Percentiles rank a stretch among this genome's conserved stretches.
phyloP scores from a whole-genome alignment of 2,888 invertebrate genomes.

The Euplagia quadripunctaria region DNA sequence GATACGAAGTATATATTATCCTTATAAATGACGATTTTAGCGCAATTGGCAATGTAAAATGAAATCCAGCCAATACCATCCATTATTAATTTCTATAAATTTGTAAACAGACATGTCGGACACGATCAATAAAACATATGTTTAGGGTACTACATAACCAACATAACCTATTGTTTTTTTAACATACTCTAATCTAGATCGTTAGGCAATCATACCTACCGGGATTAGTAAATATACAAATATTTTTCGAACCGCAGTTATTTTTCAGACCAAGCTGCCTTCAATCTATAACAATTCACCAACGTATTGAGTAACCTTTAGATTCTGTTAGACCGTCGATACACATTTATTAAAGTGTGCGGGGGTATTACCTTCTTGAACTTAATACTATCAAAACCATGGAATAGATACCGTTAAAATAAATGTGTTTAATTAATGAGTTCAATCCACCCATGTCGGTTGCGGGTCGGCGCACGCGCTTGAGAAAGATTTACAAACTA shows the following conservation, averaged over 20 bases:
- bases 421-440: slow-evolving; percentile 46
- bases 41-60: neutral
- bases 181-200: too few relatives aligned
- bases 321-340: neutral
- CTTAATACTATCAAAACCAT: slow-evolving; percentile 14
- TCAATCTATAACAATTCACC: neutral
- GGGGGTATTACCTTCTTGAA: slow-evolving; percentile 13
- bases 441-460: slow-evolving; percentile 40
- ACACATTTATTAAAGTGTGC: neutral
- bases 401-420: slow-evolving; percentile 21
- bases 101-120: too few relatives aligned
- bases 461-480: slow-evolving; percentile 41
- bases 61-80: neutral
- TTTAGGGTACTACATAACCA: too few relatives aligned
- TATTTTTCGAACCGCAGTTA: too few relatives aligned
- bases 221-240: too few relatives aligned
- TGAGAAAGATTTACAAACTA: slow-evolving; percentile 37
- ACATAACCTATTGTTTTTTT: too few relatives aligned
- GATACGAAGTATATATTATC: neutral
- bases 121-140: too few relatives aligned
- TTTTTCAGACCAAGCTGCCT: too few relatives aligned
- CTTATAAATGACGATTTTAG: neutral
- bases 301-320: neutral
- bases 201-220: too few relatives aligned
- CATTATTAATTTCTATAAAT: neutral